phyloP scores from a whole-genome alignment of 2,888 invertebrate genomes.

The Mesopsocus fuscifrons region DNA sequence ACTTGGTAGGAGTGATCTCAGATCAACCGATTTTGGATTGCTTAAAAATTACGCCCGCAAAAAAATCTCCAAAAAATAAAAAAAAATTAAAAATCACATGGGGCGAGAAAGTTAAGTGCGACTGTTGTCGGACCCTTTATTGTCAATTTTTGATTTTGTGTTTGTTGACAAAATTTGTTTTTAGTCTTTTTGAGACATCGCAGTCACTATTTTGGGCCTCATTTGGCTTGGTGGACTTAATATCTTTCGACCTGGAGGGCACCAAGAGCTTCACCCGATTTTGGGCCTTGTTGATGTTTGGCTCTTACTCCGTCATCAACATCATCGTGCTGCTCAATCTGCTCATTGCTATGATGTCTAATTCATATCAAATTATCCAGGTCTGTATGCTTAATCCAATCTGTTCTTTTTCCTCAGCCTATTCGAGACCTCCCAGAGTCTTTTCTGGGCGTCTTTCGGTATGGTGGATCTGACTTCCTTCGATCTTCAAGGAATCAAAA shows the following conservation, averaged over 20 bases:
- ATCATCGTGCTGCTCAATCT: conserved; percentile 92
- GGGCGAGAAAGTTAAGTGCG: no score
- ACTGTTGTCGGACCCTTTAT: no score
- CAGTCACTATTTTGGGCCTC: conserved; percentile 97
- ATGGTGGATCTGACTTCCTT: conserved; percentile 87
- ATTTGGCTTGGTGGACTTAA: conserved; percentile 56
- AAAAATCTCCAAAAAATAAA: no score
- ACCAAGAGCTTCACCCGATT: conserved; percentile 91
- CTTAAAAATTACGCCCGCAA: no score
- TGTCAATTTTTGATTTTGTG: conserved; percentile 10
- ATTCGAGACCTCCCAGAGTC: conserved; percentile 91
- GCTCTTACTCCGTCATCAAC: conserved; percentile 92
- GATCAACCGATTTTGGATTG: no score
- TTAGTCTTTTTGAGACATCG: conserved; percentile 84
- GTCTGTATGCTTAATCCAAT: no score
- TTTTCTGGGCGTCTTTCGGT: conserved; percentile 97
- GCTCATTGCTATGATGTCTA: conserved; percentile 99
- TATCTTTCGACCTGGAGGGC: conserved; percentile 49
- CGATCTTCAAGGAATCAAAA: conserved; percentile 85
- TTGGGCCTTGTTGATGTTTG: conserved; percentile 94
- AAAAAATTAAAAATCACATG: no score
- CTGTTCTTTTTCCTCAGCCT: conserved; percentile 39
- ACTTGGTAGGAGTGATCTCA: no score
- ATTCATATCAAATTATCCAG: conserved; percentile 93
- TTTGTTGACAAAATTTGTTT: conserved; percentile 18